Evolutionary conservation across 2,888 invertebrate genomes (phyloP), one percentile per base, ranked within the genome.

Genomic region (Pachymerium ferrugineum): DNA sequence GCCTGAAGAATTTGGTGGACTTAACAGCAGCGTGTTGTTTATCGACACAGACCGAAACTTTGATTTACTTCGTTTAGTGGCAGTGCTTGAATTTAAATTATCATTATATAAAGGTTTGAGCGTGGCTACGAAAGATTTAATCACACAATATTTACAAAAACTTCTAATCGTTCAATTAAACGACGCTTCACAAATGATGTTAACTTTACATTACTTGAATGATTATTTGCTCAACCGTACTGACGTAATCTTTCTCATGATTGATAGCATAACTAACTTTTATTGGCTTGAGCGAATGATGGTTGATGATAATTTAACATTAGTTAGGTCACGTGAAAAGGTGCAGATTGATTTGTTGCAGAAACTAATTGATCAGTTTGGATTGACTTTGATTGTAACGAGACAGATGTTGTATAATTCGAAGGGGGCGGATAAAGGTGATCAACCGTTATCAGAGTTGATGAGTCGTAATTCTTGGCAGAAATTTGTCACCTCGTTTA

Each of bases 391-490:
- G 28, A 28, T 62, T 3, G 62, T 25, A 28, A 62, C 62, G 22
- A 28, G 28, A 62, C 62, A 62, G 28, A 14, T 62, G 6, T 62
- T 62, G n/a, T 62, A 28, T n/a, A 25, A n/a, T 62, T 1, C 62
- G 28, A 62, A 62, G 28, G 1, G 2, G 10, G 14, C 1, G 10
- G 62, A 62, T 1, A 62, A 62, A 62, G 62, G 12, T 62, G 62
- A 62, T 62, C 1, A 19, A 54, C 6, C 25, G 3, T 25, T 25
- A 25, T 3, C 25, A 12, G 62, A 62, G 22, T 12, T 25, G 0
- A 25, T 62, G 62, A 28, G 62, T n/a, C 14, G 62, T 25, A 62
- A 62, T 62, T n/a, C n/a, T n/a, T 62, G 62, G 62, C 62, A 62
- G 14, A 62, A 28, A 62, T 28, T 62, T 22, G 28, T 62, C 28